Conservation (phyloP, 1,140 invertebrate genomes). For the Oscheius sp. region DNA sequence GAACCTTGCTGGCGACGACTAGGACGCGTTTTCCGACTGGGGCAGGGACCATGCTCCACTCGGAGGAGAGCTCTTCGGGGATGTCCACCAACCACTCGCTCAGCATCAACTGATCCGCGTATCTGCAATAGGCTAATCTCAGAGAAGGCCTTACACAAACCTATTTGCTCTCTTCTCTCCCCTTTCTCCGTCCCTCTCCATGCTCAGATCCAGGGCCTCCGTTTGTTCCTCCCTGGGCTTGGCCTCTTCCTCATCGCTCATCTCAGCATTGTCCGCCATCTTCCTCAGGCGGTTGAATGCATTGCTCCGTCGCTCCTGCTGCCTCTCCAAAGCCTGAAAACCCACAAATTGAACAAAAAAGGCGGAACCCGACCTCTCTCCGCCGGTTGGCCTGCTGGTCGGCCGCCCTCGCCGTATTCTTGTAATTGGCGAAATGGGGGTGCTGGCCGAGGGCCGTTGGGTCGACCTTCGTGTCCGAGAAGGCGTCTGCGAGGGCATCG, state of each 20-base stretch:
- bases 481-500: background rate
- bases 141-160: too few species aligned
- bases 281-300: slow-evolving; percentile 6
- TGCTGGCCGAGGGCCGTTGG: slow-evolving; percentile 23
- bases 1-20: slow-evolving; percentile 73
- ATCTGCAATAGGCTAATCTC: slow-evolving; percentile 8
- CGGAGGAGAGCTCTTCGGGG: slow-evolving; percentile 71
- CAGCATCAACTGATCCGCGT: slow-evolving; percentile 69
- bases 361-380: background rate
- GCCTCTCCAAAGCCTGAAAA: slow-evolving; percentile 7
- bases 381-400: slow-evolving; percentile 28
- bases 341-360: background rate
- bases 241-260: slow-evolving; percentile 11
- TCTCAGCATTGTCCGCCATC: slow-evolving; percentile 4
- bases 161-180: background rate
- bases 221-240: background rate
- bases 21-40: slow-evolving; percentile 77
- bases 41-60: slow-evolving; percentile 80
- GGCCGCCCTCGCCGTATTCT: slow-evolving; percentile 24
- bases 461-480: slow-evolving; percentile 16
- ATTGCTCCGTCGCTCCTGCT: slow-evolving; percentile 2
- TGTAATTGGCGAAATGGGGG: slow-evolving; percentile 26
- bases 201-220: background rate
- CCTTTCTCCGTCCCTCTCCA: background rate
- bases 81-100: slow-evolving; percentile 87